Conservation (phyloP, 92 coral and sea anemone species). For the Chrysogorgia sp. region DNA sequence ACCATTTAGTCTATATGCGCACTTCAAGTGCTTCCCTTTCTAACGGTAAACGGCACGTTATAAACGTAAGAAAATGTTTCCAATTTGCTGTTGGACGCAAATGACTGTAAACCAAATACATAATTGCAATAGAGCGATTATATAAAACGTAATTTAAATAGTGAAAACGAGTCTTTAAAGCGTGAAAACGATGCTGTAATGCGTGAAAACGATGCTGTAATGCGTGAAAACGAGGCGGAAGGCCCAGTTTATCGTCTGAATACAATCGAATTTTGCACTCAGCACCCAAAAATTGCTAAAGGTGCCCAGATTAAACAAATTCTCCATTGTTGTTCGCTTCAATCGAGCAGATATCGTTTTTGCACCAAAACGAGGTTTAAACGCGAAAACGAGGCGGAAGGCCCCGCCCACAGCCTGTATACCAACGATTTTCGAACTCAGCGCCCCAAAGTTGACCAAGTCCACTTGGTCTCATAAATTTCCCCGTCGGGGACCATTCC, state of each 20-base stretch:
- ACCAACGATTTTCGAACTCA: slow-evolving; percentile 27
- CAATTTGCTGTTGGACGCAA: no score
- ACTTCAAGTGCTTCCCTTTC: not conserved
- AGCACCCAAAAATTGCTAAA: not conserved
- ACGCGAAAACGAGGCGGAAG: slow-evolving; percentile 24
- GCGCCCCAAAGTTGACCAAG: slow-evolving; percentile 25
- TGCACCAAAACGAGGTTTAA: not conserved
- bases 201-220: no score
- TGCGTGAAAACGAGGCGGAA: no score
- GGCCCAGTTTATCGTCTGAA: no score
- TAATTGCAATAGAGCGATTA: no score
- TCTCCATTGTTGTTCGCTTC: not conserved
- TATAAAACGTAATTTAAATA: no score
- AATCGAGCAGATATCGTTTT: slow-evolving; percentile 1
- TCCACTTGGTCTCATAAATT: slow-evolving; percentile 15
- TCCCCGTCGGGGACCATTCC: slow-evolving; percentile 24
- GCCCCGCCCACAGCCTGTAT: slow-evolving; percentile 34
- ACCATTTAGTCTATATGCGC: not conserved
- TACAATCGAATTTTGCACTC: not conserved
- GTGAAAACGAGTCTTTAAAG: no score
- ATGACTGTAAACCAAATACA: no score
- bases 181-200: no score
- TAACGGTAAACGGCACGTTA: no score
- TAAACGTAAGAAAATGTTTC: no score
- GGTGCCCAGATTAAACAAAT: not conserved